Evolutionary conservation across 1,140 invertebrate species (phyloP).

Genomic region (Heliconius himera): DNA sequence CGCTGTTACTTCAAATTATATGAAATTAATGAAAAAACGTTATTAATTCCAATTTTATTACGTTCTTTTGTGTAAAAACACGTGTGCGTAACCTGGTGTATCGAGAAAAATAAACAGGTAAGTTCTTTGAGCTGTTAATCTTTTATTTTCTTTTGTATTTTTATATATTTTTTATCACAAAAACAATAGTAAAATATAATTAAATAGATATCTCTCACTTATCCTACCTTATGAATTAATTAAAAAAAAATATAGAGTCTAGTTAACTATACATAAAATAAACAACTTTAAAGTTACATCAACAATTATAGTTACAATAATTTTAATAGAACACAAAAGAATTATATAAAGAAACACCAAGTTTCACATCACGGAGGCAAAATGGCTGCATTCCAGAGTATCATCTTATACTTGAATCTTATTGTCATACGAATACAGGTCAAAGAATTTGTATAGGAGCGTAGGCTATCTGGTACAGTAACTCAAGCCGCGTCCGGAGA

Average conservation of each 20-base stretch:
- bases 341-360: constrained; percentile 44
- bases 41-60: constrained; percentile 4
- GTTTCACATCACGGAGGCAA: constrained; percentile 51
- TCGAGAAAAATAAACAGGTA: not conserved
- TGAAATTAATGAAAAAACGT: not conserved
- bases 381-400: constrained; percentile 61
- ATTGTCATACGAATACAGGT: constrained; percentile 37
- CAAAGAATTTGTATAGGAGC: constrained; percentile 31
- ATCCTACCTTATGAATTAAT: too few species aligned
- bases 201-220: too few species aligned
- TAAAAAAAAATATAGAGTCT: too few species aligned
- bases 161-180: too few species aligned
- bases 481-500: constrained; percentile 58
- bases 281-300: not conserved
- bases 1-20: not conserved
- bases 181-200: too few species aligned
- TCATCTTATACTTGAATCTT: constrained; percentile 34
- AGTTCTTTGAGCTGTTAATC: not conserved
- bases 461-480: constrained; percentile 50
- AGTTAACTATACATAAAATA: not conserved
- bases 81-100: not conserved
- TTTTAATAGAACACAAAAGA: constrained; percentile 39
- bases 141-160: too few species aligned
- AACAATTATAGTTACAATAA: not conserved
- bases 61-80: not conserved